Percentiles rank a stretch among this genome's conserved stretches.
phyloP scores from a whole-genome alignment of 2,888 invertebrate species.

The Lycophotia porphyrea region DNA sequence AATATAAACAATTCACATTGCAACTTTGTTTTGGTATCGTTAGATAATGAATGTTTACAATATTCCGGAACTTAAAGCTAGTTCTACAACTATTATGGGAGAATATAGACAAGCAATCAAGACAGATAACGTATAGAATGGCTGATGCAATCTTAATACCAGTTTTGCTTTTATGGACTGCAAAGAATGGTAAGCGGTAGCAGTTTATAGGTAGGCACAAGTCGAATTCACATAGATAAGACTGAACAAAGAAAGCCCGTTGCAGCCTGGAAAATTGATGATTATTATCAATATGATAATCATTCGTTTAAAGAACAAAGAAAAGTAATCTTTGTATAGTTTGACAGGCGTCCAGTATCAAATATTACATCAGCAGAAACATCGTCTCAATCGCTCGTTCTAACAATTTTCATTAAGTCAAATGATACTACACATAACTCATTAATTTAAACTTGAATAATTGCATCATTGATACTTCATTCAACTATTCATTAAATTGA shows the following conservation, averaged over 20 bases:
- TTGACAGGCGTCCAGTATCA: slow-evolving; percentile 15
- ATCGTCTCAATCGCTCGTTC: slow-evolving; percentile 56
- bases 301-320: not conserved
- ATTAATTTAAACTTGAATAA: slow-evolving; percentile 52
- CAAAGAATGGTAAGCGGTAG: not conserved
- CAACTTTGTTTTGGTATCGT: slow-evolving; percentile 84
- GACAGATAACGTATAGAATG: slow-evolving; percentile 44
- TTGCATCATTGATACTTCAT: slow-evolving; percentile 38
- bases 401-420: slow-evolving; percentile 40
- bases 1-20: slow-evolving; percentile 75
- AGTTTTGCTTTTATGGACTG: slow-evolving; percentile 12
- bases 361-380: slow-evolving; percentile 60
- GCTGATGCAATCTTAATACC: slow-evolving; percentile 54
- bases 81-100: slow-evolving; percentile 31
- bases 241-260: not conserved
- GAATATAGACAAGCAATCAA: slow-evolving; percentile 48
- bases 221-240: slow-evolving; percentile 41
- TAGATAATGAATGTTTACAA: slow-evolving; percentile 64
- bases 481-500: slow-evolving; percentile 41
- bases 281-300: slow-evolving; percentile 35
- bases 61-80: slow-evolving; percentile 36
- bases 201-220: slow-evolving; percentile 24
- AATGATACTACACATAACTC: slow-evolving; percentile 36
- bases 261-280: not conserved
- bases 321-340: slow-evolving; percentile 1